phyloP scores from a whole-genome alignment of 23 tunicate species.

The Phallusia fumigata region DNA sequence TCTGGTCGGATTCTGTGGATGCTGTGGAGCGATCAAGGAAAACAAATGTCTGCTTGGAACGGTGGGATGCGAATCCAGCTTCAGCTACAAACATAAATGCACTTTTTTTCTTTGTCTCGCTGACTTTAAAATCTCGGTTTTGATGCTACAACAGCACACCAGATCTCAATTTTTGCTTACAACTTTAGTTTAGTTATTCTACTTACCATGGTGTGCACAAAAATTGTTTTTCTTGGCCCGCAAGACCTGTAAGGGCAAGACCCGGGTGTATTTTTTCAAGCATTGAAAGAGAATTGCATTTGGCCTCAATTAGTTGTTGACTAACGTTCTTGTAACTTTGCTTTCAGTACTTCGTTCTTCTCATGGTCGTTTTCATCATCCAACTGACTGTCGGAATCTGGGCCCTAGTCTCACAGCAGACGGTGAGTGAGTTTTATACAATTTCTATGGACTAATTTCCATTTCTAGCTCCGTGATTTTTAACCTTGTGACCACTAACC shows the following conservation, averaged over 20 bases:
- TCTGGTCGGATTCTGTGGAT: conserved; percentile 71
- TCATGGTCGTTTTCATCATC: conserved; percentile 55
- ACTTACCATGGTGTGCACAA: too few species aligned
- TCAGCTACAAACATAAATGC: too few species aligned
- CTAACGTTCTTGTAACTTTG: neutral
- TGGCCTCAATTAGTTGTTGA: neutral
- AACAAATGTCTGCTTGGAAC: conserved; percentile 68
- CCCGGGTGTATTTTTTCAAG: too few species aligned
- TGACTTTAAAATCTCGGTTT: too few species aligned
- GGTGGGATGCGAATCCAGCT: conserved; percentile 29
- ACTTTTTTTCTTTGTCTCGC: too few species aligned
- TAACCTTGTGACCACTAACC: too few species aligned
- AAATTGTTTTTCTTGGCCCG: too few species aligned
- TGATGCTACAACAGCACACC: too few species aligned
- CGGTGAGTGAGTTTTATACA: conserved; percentile 27
- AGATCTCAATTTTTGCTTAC: too few species aligned
- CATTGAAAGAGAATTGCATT: too few species aligned
- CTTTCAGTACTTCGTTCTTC: conserved; percentile 73
- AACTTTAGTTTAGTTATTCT: too few species aligned
- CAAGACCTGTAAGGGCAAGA: too few species aligned
- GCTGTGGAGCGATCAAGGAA: conserved; percentile 92
- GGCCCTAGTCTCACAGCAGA: conserved; percentile 55
- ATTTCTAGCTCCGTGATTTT: neutral
- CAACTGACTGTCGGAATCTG: conserved; percentile 85
- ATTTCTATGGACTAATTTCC: neutral